A percentile compares a stretch with the other conserved stretches of the same genome.
Conservation (phyloP, 2,888 invertebrate genomes). For the Dorcus parallelipipedus region DNA sequence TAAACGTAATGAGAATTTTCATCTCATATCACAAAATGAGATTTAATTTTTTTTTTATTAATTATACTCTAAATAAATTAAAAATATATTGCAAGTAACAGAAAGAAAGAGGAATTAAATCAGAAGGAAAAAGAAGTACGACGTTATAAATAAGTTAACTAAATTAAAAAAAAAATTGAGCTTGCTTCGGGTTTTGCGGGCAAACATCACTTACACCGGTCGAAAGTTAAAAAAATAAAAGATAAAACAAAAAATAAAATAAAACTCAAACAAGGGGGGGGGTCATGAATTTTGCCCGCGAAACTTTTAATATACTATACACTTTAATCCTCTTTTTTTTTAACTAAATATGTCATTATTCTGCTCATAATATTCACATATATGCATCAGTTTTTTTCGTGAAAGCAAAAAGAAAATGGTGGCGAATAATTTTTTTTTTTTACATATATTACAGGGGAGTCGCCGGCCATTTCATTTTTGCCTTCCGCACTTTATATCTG, state of each 20-base stretch:
- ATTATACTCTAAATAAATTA: not conserved
- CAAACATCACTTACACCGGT: not conserved
- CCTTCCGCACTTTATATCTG: no score
- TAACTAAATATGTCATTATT: slow-evolving; percentile 1
- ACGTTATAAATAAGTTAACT: slow-evolving; percentile 1
- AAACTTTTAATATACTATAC: slow-evolving; percentile 2
- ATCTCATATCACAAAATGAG: slow-evolving; percentile 1
- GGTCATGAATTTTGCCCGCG: not conserved
- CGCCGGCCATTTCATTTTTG: no score
- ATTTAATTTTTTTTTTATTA: not conserved
- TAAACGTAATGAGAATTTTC: not conserved
- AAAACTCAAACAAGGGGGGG: not conserved
- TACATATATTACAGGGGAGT: no score
- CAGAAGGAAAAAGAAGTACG: not conserved
- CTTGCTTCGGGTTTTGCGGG: not conserved
- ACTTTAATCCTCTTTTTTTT: not conserved
- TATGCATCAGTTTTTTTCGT: not conserved
- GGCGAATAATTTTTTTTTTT: not conserved
- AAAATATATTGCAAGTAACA: not conserved
- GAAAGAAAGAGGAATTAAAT: not conserved
- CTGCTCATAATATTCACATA: not conserved
- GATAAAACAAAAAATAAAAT: not conserved
- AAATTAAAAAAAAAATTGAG: not conserved
- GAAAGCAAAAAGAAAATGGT: not conserved
- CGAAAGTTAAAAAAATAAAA: no score